Conservation (phyloP, 2,888 invertebrate genomes). For the Caenorhabditis japonica region DNA sequence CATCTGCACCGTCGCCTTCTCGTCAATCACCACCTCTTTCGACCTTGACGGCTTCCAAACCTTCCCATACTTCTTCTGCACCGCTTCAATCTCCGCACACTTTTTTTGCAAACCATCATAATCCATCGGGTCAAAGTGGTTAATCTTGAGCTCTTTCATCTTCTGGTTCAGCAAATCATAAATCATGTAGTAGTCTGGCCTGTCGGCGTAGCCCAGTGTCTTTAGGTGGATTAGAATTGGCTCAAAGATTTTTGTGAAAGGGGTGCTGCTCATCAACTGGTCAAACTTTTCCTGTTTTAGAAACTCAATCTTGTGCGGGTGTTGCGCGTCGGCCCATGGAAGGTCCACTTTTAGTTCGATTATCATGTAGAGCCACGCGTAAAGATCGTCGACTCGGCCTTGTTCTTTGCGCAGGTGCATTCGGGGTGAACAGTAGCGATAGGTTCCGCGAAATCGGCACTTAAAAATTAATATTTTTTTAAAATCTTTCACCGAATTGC, state of each 20-base stretch:
- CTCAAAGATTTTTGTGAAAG: conserved; percentile 18
- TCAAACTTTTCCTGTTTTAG: conserved; percentile 28
- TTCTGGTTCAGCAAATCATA: conserved; percentile 13
- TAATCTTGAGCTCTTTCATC: conserved; percentile 24
- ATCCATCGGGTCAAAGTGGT: conserved; percentile 52
- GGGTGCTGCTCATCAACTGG: conserved; percentile 4
- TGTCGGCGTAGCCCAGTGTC: conserved; percentile 25
- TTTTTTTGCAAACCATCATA: conserved; percentile 27
- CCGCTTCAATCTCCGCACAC: conserved; percentile 2
- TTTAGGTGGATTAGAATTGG: conserved; percentile 43
- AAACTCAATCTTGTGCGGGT: conserved; percentile 28
- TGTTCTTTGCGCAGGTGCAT: conserved; percentile 41
- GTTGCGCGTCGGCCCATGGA: conserved; percentile 30
- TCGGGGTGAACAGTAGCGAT: conserved; percentile 33
- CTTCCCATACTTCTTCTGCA: conserved; percentile 32
- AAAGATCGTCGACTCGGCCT: conserved; percentile 38
- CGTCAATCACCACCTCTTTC: conserved; percentile 25
- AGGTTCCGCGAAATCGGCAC: conserved; percentile 40
- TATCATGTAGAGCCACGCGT: conserved; percentile 48
- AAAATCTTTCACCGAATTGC: no score
- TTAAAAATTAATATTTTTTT: no score
- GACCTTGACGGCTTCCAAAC: not conserved
- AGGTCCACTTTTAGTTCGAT: conserved; percentile 31
- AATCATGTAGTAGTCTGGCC: conserved; percentile 48
- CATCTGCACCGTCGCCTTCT: conserved; percentile 21